Conservation (phyloP, 1,140 invertebrate genomes). For the Harlomillsia oculata region DNA sequence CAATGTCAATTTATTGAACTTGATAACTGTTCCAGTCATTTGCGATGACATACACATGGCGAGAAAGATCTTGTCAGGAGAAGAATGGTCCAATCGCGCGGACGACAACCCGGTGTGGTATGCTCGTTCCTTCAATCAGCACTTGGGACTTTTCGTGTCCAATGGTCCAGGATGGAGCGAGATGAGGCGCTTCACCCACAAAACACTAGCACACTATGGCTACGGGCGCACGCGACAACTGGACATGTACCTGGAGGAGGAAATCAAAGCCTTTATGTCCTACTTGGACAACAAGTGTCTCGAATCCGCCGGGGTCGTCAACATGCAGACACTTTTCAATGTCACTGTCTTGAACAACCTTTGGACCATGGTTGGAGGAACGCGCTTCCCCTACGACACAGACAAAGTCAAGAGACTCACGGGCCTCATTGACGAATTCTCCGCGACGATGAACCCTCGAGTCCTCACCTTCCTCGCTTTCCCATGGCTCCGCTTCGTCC, state of each 20-base stretch:
- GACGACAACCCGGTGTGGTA: slow-evolving; percentile 19
- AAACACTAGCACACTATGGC: slow-evolving; percentile 12
- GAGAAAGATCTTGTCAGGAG: slow-evolving; percentile 17
- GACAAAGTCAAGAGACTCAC: slow-evolving; percentile 11
- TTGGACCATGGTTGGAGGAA: slow-evolving; percentile 39
- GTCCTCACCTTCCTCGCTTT: slow-evolving; percentile 10
- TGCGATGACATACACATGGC: slow-evolving; percentile 10
- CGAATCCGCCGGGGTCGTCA: background rate
- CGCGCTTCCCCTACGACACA: slow-evolving; percentile 5
- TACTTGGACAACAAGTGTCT: background rate
- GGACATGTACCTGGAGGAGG: slow-evolving; percentile 11
- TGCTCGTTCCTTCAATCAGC: slow-evolving; percentile 14
- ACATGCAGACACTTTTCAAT: slow-evolving; percentile 33
- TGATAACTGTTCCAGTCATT: background rate
- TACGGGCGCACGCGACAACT: slow-evolving; percentile 9
- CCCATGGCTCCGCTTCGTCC: slow-evolving; percentile 10
- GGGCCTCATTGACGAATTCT: slow-evolving; percentile 15
- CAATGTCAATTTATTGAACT: background rate
- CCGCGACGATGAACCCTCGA: background rate
- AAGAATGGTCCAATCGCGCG: slow-evolving; percentile 19
- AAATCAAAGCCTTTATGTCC: background rate
- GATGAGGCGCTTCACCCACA: slow-evolving; percentile 15
- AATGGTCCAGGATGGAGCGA: slow-evolving; percentile 17
- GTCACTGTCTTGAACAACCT: slow-evolving; percentile 39
- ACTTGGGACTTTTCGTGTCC: too few relatives aligned